Conservation (phyloP, 2,113 vertebrate genomes). For the Ramphastos sulfuratus region DNA sequence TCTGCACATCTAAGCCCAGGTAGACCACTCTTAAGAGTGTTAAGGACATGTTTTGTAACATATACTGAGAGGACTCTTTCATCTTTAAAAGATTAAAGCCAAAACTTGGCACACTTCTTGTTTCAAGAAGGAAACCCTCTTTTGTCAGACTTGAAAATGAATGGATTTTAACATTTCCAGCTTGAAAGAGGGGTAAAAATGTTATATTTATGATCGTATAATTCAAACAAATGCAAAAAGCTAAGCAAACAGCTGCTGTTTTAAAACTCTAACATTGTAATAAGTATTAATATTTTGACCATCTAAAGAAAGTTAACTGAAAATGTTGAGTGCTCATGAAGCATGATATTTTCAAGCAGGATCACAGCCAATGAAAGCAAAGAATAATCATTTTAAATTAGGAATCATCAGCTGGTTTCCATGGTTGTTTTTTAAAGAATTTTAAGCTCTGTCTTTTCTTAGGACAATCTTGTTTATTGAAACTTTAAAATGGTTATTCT, state of each 20-base stretch:
- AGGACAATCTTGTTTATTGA: constrained; percentile 15
- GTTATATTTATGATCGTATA: neutral
- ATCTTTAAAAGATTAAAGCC: neutral
- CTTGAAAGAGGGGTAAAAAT: neutral
- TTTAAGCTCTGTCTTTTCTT: neutral
- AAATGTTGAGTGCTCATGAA: constrained; percentile 1
- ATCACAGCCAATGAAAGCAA: constrained; percentile 56
- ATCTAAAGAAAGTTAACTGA: constrained; percentile 39
- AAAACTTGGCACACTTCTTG: neutral
- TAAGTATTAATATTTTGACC: constrained; percentile 2
- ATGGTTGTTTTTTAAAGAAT: constrained; percentile 46
- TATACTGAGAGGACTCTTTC: neutral
- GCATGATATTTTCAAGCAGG: neutral
- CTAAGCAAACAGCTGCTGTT: neutral
- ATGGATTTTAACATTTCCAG: neutral
- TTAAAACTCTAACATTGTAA: neutral
- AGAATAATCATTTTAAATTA: neutral
- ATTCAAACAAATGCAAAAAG: neutral
- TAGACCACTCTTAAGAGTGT: neutral
- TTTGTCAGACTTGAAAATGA: constrained; percentile 2
- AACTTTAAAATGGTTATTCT: neutral
- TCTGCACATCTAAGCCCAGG: neutral
- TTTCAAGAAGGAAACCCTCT: constrained; percentile 14
- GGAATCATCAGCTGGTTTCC: constrained; percentile 23
- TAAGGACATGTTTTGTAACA: neutral